Evolutionary conservation across 2,113 vertebrate genomes (phyloP).

Genomic region (Miniopterus natalensis): DNA sequence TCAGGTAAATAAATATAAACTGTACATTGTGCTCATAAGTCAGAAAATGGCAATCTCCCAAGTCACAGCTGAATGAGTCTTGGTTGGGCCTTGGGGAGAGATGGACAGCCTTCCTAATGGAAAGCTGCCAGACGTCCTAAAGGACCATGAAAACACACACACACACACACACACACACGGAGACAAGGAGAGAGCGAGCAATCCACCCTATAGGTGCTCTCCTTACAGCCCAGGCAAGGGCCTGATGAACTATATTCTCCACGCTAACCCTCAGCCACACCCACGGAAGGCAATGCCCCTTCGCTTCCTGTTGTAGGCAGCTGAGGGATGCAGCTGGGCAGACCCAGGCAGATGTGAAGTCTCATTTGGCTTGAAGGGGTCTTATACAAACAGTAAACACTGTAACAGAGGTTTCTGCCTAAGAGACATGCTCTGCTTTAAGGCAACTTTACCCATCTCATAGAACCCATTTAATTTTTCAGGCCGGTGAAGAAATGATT

Average conservation of each 20-base stretch:
- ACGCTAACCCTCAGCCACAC: not conserved
- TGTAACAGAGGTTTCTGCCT: not conserved
- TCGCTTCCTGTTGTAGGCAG: constrained; percentile 58
- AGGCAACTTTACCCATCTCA: not conserved
- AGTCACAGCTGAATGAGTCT: constrained; percentile 59
- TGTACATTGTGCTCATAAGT: constrained; percentile 3
- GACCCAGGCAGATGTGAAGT: constrained; percentile 51
- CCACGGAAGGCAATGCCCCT: constrained; percentile 18
- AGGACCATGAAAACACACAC: not conserved
- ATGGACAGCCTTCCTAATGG: not conserved
- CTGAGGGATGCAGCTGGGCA: constrained; percentile 57
- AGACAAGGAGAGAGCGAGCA: not conserved
- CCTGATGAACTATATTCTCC: not conserved
- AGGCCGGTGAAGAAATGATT: constrained; percentile 35
- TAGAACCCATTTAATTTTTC: not conserved
- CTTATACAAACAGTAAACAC: not conserved
- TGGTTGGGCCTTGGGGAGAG: not conserved
- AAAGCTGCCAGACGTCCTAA: constrained; percentile 11
- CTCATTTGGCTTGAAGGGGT: not conserved
- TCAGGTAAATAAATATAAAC: not conserved
- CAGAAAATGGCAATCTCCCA: constrained; percentile 54
- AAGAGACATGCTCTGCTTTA: not conserved
- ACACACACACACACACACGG: not conserved
- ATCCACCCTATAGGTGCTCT: not conserved
- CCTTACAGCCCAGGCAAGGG: not conserved